Percentiles rank a stretch among this genome's conserved stretches.
phyloP scores from a whole-genome alignment of 2,888 invertebrate species.

The Phytoseiulus persimilis region DNA sequence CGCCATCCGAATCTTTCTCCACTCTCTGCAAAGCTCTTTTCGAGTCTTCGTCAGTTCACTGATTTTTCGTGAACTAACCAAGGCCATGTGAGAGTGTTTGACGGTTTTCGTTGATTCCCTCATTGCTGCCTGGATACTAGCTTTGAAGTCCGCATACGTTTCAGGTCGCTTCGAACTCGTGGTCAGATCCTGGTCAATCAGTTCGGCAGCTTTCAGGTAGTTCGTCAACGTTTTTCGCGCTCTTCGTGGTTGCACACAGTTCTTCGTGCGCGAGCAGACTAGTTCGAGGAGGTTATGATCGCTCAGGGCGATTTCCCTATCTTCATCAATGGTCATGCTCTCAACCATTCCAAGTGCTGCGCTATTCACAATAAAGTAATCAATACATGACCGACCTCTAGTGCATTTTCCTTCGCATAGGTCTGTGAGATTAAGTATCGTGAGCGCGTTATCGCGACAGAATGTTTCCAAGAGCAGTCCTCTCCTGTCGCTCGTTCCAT shows the following conservation, averaged over 20 bases:
- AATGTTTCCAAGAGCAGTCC: background rate
- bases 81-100: no score
- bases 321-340: background rate
- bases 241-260: background rate
- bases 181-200: background rate
- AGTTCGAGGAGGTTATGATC: background rate
- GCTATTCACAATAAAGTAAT: background rate
- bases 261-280: background rate
- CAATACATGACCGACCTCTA: background rate
- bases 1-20: no score
- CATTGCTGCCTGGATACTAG: no score
- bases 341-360: background rate
- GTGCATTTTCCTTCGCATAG: background rate
- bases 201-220: background rate
- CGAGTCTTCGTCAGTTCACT: no score
- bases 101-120: no score
- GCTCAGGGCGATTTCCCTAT: background rate
- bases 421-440: background rate
- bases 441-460: background rate
- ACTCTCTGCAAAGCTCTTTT: no score
- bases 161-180: no score
- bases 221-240: background rate
- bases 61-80: no score
- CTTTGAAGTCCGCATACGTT: no score
- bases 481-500: background rate